phyloP scores from a whole-genome alignment of 2,888 invertebrate genomes.

The Ectropis crepuscularia region DNA sequence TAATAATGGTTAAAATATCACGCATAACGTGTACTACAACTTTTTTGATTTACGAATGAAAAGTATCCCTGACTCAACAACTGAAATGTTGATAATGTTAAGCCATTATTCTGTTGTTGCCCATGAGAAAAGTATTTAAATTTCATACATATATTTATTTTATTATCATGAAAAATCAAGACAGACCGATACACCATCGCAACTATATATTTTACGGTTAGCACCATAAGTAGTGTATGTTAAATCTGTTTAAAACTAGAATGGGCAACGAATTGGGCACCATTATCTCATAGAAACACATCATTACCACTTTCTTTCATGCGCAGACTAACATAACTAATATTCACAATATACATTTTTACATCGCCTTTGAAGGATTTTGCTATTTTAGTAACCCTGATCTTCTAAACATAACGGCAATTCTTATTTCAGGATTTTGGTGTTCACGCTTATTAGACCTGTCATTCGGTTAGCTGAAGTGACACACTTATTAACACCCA shows the following conservation, averaged over 20 bases:
- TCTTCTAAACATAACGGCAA: slow-evolving; percentile 36
- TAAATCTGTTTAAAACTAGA: background rate
- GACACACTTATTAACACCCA: slow-evolving; percentile 44
- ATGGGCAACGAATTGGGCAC: background rate
- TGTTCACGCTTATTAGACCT: slow-evolving; percentile 61
- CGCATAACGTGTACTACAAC: too few relatives aligned
- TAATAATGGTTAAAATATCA: too few relatives aligned
- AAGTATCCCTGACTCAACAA: too few relatives aligned
- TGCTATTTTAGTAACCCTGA: background rate
- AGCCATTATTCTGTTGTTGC: too few relatives aligned
- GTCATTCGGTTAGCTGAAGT: slow-evolving; percentile 48
- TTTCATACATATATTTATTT: too few relatives aligned
- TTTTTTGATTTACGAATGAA: too few relatives aligned
- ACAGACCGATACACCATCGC: too few relatives aligned
- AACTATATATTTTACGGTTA: too few relatives aligned
- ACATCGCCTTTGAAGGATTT: background rate
- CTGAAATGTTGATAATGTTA: too few relatives aligned
- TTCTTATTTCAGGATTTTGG: slow-evolving; percentile 34
- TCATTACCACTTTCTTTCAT: slow-evolving; percentile 11
- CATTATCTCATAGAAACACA: background rate
- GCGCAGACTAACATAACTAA: background rate
- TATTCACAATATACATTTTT: background rate
- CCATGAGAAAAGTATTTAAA: too few relatives aligned
- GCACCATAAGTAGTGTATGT: too few relatives aligned
- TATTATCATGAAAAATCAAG: too few relatives aligned